Evolutionary conservation across 2,113 vertebrate genomes (phyloP).

Genomic region (Sigmodon hispidus): DNA sequence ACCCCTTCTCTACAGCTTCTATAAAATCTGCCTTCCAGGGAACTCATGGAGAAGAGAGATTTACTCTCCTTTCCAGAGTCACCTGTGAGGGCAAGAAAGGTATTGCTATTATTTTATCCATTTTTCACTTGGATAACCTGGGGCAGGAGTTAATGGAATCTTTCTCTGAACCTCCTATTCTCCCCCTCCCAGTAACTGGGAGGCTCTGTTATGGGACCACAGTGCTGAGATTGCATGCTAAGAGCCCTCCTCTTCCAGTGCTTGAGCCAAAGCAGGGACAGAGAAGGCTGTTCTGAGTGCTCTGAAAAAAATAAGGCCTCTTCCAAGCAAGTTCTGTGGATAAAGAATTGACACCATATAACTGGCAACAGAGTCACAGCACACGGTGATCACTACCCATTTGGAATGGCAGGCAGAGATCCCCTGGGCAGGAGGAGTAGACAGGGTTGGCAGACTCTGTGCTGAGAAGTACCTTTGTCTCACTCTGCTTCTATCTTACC

Average conservation of each 20-base stretch:
- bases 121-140: slow-evolving; percentile 64
- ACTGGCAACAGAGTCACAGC: background rate
- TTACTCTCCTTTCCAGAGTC: slow-evolving; percentile 10
- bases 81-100: slow-evolving; percentile 48
- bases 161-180: background rate
- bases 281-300: background rate
- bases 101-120: slow-evolving; percentile 53
- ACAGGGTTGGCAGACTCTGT: background rate
- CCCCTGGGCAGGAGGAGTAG: rapidly evolving
- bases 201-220: background rate
- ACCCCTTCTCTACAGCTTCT: background rate
- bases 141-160: slow-evolving; percentile 38
- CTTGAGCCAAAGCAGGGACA: background rate
- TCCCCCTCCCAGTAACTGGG: background rate
- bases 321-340: background rate
- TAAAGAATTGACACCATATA: background rate
- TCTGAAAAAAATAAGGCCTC: background rate
- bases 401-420: background rate
- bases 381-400: background rate
- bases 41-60: slow-evolving; percentile 30
- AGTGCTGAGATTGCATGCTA: background rate
- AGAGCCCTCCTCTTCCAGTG: background rate
- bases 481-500: background rate
- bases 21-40: slow-evolving; percentile 53
- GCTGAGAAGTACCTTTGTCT: rapidly evolving